Base-by-base conservation (phyloP, 2,113 vertebrate genomes). In the Percopsis transmontana region DNA sequence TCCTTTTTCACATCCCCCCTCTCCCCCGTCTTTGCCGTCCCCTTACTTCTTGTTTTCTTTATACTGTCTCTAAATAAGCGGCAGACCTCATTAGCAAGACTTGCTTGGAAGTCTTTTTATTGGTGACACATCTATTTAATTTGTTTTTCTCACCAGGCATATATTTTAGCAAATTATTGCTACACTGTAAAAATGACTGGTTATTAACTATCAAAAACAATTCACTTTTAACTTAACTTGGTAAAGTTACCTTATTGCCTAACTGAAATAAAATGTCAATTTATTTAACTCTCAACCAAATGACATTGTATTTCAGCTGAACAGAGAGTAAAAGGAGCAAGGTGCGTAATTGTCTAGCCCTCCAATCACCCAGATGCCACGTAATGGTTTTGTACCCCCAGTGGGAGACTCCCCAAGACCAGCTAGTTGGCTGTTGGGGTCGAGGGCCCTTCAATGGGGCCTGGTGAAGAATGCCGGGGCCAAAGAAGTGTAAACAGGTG, bases 401-500 rank as follows among this genome's bases (percentile, higher is more conserved):
- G 38, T 58, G 63, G 81, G 86, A 67, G 79, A 74, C 70, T 85
- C 83, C 77, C 94, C 90, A 91, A 91, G 92, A 90, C 93, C 81
- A 85, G 88, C 89, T 85, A 94, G 94, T 87, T 85, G 83, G 80
- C 85, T 85, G 81, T 80, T 70, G 60, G 66, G 77, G 74, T 83
- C 56, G 55, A 95, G 93, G 89, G 90, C 90, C 89, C 93, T 96
- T 92, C 74, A 85, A 90, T 91, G 87, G 89, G 88, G 85, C 85
- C 91, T 82, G 89, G 90, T 86, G 87, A 83, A 93, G 91, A 93
- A 91, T 91, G 91, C 90, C 80, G 71, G 86, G 92, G 92, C 88
- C 79, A 77, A 89, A 91, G 92, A 90, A 92, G 94, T 92, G 93
- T 93, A 96, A 97, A 97, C 95, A 96, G 94, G 94, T 96, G 94